Evolutionary conservation across 2,797 vertebrate species (phyloP).

Genomic region (Cuculus canorus): DNA sequence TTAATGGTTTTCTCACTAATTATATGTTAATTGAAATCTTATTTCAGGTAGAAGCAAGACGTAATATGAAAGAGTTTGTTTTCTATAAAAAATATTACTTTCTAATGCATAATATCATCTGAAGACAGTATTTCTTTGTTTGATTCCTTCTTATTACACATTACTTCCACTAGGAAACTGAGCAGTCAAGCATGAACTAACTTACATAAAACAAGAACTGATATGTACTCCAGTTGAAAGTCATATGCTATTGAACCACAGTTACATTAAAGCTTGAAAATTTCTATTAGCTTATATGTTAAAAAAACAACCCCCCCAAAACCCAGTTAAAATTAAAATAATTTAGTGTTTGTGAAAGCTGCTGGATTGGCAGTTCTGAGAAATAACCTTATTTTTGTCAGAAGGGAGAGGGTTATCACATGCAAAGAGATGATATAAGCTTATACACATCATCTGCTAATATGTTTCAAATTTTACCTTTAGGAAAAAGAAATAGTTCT

Average conservation of each 20-base stretch:
- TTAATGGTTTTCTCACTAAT: neutral
- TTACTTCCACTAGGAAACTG: neutral
- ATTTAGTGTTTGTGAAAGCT: neutral
- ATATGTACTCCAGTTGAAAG: neutral
- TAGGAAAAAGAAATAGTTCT: neutral
- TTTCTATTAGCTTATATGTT: neutral
- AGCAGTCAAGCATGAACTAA: neutral
- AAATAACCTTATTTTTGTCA: neutral
- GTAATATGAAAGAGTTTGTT: neutral
- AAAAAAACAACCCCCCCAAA: neutral
- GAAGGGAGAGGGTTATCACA: neutral
- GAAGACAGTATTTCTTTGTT: neutral
- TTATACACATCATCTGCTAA: neutral
- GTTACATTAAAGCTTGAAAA: neutral
- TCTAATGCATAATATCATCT: neutral
- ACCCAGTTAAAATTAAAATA: neutral
- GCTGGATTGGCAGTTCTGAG: neutral
- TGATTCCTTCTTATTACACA: neutral
- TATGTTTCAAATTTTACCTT: neutral
- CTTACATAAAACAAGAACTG: neutral
- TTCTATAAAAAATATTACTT: neutral
- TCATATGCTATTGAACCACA: neutral
- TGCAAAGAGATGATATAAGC: neutral
- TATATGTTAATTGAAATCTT: neutral
- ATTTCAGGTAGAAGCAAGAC: neutral